These are phyloP conservation scores for Chascanopsetta lugubris DNA, from an alignment of 2,113 vertebrate species.

Conservation along the genomic window DNA sequence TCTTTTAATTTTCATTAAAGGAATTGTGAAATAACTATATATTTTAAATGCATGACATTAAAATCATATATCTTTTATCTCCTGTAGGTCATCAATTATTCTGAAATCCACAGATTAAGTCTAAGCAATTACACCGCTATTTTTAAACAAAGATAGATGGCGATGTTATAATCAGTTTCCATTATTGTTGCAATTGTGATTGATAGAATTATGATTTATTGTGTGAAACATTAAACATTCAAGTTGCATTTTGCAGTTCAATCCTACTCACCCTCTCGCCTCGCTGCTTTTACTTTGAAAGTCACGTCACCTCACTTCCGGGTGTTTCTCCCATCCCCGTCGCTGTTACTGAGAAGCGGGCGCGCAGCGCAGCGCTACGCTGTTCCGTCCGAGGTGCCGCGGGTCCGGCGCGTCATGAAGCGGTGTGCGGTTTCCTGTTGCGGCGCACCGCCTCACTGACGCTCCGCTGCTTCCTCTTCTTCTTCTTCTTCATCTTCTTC, in stretches of 20 bases:
- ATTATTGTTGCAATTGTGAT: background rate
- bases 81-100: too few relatives aligned
- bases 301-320: background rate
- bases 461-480: slow-evolving; percentile 16
- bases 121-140: too few relatives aligned
- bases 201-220: too few relatives aligned
- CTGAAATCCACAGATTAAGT: too few relatives aligned
- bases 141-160: too few relatives aligned
- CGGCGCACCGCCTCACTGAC: background rate
- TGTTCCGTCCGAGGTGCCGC: background rate
- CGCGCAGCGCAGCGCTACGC: slow-evolving; percentile 22
- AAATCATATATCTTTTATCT: too few relatives aligned
- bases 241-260: too few relatives aligned
- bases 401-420: slow-evolving; percentile 38
- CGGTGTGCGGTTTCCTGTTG: background rate
- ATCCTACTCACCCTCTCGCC: too few relatives aligned
- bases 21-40: background rate
- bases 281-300: slow-evolving; percentile 50
- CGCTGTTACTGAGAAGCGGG: slow-evolving; percentile 15
- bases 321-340: slow-evolving; percentile 42
- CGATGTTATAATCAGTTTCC: too few relatives aligned
- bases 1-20: background rate
- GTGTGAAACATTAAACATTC: too few relatives aligned
- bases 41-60: too few relatives aligned
- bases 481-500: background rate